These are phyloP conservation scores for Drosophila rhopaloa DNA, from an alignment of 1,140 invertebrate species.

Conservation along the genomic window DNA sequence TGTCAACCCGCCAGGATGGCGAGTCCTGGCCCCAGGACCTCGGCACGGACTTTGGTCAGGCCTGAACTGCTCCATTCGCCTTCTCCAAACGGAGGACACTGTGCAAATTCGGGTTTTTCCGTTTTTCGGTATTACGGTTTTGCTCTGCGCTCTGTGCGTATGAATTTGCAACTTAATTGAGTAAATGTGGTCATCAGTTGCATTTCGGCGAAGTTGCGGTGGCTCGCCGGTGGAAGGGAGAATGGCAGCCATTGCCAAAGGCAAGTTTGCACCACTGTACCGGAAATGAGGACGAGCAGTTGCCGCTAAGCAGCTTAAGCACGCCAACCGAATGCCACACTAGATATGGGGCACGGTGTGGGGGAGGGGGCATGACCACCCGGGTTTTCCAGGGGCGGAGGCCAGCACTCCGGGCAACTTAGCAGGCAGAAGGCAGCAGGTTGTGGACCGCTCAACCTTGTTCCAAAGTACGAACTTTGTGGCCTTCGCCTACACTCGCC, in stretches of 20 bases:
- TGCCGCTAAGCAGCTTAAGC: slow-evolving; percentile 65
- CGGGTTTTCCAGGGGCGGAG: neutral
- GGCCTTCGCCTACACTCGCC: slow-evolving; percentile 22
- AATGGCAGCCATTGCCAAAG: slow-evolving; percentile 18
- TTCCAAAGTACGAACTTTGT: slow-evolving; percentile 53
- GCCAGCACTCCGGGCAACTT: slow-evolving; percentile 3
- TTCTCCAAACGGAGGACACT: neutral
- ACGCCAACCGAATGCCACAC: slow-evolving; percentile 27
- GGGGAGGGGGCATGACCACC: neutral
- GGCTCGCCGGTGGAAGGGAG: neutral
- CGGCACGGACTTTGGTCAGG: neutral
- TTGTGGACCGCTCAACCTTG: slow-evolving; percentile 24
- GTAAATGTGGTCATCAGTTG: slow-evolving; percentile 67
- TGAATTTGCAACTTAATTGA: slow-evolving; percentile 66
- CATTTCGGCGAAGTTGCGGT: slow-evolving; percentile 32
- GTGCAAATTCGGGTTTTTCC: neutral
- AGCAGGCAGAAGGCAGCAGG: slow-evolving; percentile 30
- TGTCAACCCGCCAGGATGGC: slow-evolving; percentile 14
- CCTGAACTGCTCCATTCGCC: neutral
- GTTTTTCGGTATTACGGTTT: neutral
- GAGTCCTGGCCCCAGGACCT: neutral
- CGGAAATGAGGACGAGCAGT: slow-evolving; percentile 61
- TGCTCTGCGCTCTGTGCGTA: slow-evolving; percentile 12
- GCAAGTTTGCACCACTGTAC: slow-evolving; percentile 47
- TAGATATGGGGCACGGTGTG: neutral